Evolutionary conservation across 2,888 invertebrate species (phyloP), one percentile per base, ranked within the genome.

Genomic region (Andrena flavipes): DNA sequence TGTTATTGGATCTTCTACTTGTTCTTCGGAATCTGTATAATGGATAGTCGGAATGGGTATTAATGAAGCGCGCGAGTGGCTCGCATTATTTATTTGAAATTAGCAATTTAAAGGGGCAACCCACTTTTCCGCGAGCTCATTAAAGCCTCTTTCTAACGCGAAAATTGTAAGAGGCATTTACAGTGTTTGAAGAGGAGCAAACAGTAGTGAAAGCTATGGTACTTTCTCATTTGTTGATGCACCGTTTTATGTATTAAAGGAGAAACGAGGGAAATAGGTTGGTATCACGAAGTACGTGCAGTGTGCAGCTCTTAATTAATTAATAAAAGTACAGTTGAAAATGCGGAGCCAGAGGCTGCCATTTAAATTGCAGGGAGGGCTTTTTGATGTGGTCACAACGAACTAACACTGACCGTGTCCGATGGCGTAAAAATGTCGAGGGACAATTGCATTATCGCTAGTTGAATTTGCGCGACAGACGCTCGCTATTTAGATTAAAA

Each of bases 381-480:
- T 80, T 64, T 68, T 80, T 72, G 76, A 76, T 76, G 68, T 23
- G 71, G 80, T 68, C 76, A n/a, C 29, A 60, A 68, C 69, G 68
- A 68, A 68, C 67, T 82, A 67, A 82, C 67, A 60, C 42, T 51
- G 69, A 30, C 59, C 20, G 23, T 29, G 74, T 26, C 54, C 65
- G 65, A 73, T 70, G 74, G 74, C 54, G 65, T n/a, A 70, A 82
- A 81, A 80, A 74, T 60, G 60, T 42, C 35, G 8, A 54, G 16
- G 10, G 74, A 49, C 65, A 80, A 82, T 82, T 71, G 33, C 74
- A 62, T 80, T 80, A 69, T 10, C 75, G 69, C 65, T 75, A 67
- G 80, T 80, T 74, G 51, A 81, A 81, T 80, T 81, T 81, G 23
- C 60, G 54, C 64, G 69, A 59, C 68, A 69, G 73, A 63, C 78